Evolutionary conservation across 2,113 vertebrate genomes (phyloP), one percentile per base, ranked within the genome.

Genomic region (Perccottus glenii): DNA sequence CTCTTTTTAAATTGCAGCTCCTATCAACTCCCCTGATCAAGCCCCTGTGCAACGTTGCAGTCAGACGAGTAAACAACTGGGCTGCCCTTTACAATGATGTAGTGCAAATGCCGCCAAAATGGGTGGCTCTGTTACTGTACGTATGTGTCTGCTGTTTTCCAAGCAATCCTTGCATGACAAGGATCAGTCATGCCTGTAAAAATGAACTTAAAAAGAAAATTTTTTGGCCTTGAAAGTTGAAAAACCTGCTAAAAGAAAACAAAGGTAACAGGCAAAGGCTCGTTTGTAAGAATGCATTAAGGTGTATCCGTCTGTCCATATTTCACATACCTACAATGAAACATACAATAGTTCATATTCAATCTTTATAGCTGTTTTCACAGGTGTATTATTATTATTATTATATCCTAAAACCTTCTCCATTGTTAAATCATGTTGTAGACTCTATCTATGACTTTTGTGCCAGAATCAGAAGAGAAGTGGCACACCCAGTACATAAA

Each of bases 1-100:
- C 90, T 91, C 89, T 91, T 83, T 91, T 92, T 91, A 91, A 92
- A 93, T 92, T 90, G 86, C 88, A 86, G 89, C 89, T 86, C 87
- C 90, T 91, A 92, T 92, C 91, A 89, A 89, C 74, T 89, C 90
- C 87, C 91, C 89, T 83, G 90, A 93, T 93, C 91, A 92, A 89
- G 84, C 85, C 86, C 84, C 88, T 79, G 81, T 83, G 88, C 86
- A 85, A 88, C 90, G 88, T 88, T 89, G 87, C 82, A 77, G 83
- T 74, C 77, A 87, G 77, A 82, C 74, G 71, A 85, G 86, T 91
- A 93, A 93, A 93, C 93, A 92, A 90, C 88, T 87, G 81, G 78
- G 83, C 85, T 90, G 89, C 87, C 91, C 92, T 91, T 90, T 90
- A 73, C 73, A 80, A 35, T 58, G 75, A 85, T 77, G 80, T 76